Evolutionary conservation across 2,797 vertebrate genomes (phyloP).

Genomic region (Esox masquinongy): DNA sequence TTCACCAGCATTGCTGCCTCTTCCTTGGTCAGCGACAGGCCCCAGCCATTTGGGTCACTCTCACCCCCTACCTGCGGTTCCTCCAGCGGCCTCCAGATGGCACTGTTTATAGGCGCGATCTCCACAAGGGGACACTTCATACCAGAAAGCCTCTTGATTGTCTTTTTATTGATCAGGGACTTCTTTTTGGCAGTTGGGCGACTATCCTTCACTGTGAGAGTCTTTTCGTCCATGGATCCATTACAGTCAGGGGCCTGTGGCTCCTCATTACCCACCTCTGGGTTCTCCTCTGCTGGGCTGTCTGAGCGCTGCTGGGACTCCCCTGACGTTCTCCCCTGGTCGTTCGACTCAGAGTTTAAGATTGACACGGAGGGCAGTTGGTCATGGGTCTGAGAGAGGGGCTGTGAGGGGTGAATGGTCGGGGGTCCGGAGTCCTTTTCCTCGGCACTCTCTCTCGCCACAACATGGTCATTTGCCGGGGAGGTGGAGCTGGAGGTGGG

Average conservation of each 20-base stretch:
- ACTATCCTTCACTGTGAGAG: slow-evolving; percentile 72
- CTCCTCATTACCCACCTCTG: not conserved
- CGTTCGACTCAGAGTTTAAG: not conserved
- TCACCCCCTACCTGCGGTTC: slow-evolving; percentile 2
- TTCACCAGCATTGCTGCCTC: not conserved
- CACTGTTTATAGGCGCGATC: slow-evolving; percentile 26
- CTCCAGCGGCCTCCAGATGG: not conserved
- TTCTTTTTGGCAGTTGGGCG: slow-evolving; percentile 22
- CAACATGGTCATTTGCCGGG: not conserved
- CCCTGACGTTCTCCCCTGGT: not conserved
- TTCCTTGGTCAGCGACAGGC: not conserved
- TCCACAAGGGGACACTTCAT: not conserved
- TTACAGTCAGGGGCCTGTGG: not conserved
- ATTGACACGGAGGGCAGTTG: slow-evolving; percentile 8
- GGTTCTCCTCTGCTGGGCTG: not conserved
- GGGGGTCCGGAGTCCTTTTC: not conserved
- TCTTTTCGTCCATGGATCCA: slow-evolving; percentile 49
- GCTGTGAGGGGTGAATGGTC: not conserved
- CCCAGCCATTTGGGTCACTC: not conserved
- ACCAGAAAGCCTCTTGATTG: not conserved
- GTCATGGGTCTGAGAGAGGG: not conserved
- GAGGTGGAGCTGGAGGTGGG: not conserved
- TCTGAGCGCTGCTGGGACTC: not conserved
- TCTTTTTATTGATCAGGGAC: not conserved
- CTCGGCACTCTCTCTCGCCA: not conserved